Conservation (phyloP, 2,888 invertebrate species). For the Nymphalis urticae region DNA sequence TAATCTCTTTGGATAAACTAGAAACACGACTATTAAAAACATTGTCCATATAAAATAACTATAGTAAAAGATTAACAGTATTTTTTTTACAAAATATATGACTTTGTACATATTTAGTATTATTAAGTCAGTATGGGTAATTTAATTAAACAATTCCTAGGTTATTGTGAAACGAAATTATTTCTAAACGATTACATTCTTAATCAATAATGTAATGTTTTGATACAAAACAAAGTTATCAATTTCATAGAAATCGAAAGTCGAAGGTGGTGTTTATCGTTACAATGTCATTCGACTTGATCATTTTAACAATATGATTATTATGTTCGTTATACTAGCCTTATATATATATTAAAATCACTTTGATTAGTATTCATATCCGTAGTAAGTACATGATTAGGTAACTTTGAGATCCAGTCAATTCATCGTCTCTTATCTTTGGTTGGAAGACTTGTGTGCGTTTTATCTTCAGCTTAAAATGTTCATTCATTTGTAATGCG, state of each 20-base stretch:
- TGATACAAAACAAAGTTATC: conserved; percentile 69
- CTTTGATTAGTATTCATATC: conserved; percentile 13
- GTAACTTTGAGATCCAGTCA: background rate
- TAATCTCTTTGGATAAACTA: conserved; percentile 9
- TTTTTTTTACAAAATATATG: conserved; percentile 2
- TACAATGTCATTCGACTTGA: background rate
- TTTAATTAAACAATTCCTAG: conserved; percentile 17
- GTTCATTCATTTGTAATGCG: background rate
- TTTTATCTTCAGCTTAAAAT: conserved; percentile 2
- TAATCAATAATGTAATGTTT: conserved; percentile 49
- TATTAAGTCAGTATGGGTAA: background rate
- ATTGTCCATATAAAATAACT: background rate
- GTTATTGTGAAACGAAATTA: background rate
- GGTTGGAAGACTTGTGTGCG: conserved; percentile 16
- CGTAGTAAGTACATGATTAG: background rate
- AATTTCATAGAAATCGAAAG: conserved; percentile 75
- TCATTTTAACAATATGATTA: background rate
- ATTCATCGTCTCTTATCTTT: background rate
- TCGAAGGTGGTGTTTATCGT: background rate
- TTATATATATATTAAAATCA: conserved; percentile 5
- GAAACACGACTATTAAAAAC: background rate
- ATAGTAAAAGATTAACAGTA: background rate
- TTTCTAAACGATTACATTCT: background rate
- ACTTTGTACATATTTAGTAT: conserved; percentile 1
- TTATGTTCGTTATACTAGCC: background rate